Conservation (phyloP, 2,888 invertebrate genomes). For the Drosophila cognata region DNA sequence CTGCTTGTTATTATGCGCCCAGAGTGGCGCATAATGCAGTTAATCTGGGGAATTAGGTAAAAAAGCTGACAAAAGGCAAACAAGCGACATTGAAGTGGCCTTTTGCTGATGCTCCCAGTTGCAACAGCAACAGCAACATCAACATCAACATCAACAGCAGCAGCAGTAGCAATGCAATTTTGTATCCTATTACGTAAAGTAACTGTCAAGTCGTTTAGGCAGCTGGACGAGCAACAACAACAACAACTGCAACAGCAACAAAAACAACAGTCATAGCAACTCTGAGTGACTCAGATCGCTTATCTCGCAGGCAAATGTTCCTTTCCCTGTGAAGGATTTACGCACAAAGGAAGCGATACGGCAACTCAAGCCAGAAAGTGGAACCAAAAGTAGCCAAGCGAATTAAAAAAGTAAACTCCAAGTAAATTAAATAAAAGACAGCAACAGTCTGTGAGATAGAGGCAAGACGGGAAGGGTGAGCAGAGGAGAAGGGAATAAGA, state of each 20-base stretch:
- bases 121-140: slow-evolving; percentile 27
- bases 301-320: slow-evolving; percentile 74
- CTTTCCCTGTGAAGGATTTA: slow-evolving; percentile 71
- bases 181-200: slow-evolving; percentile 78
- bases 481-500: slow-evolving; percentile 8
- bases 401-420: slow-evolving; percentile 78
- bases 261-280: slow-evolving; percentile 11
- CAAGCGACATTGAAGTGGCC: slow-evolving; percentile 65
- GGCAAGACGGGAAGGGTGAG: slow-evolving; percentile 10
- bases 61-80: slow-evolving; percentile 74
- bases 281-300: slow-evolving; percentile 67
- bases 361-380: slow-evolving; percentile 30
- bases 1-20: slow-evolving; percentile 68
- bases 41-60: slow-evolving; percentile 79
- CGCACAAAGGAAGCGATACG: slow-evolving; percentile 67
- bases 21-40: slow-evolving; percentile 79
- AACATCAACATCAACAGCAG: slow-evolving; percentile 16
- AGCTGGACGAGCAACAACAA: slow-evolving; percentile 46
- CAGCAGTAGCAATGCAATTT: slow-evolving; percentile 76
- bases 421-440: slow-evolving; percentile 72
- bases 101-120: slow-evolving; percentile 46
- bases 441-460: slow-evolving; percentile 6
- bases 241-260: slow-evolving; percentile 14
- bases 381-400: slow-evolving; percentile 77
- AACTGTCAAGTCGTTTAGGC: slow-evolving; percentile 68